Evolutionary conservation across 1,140 invertebrate genomes (phyloP), one percentile per base, ranked within the genome.

Genomic region (Ganaspis sp.): DNA sequence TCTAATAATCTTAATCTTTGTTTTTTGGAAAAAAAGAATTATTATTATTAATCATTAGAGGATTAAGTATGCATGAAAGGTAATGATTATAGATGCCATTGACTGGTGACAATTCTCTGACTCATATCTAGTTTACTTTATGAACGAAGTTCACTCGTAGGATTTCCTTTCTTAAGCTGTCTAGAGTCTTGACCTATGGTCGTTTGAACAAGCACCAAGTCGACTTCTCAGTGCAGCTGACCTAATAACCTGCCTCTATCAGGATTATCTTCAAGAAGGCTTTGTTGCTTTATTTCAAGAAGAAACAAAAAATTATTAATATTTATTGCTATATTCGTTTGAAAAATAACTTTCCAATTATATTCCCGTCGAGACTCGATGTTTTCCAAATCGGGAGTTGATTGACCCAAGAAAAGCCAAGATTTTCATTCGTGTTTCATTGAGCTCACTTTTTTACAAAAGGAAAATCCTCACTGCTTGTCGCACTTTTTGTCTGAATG

Each of bases 221-320:
- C 53, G 53, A 64, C 29, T 64, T 26, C 23, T 29, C 54, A 64
- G 54, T 26, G 54, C 29, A 15, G 21, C 58, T 64, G 58, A 64
- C 23, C 58, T 64, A 64, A 64, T 64, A 64, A 64, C 58, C 58
- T 64, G 23, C 6, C 58, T 64, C 12, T 64, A n/a, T 49, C 58
- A 64, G 58, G 58, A 29, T 64, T 64, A 64, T 34, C 58, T 64
- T 64, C 23, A 29, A 12, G 11, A 64, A 64, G 15, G 23, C 58
- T 64, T 64, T 64, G 21, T 29, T 64, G 26, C 58, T 29, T 11
- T n/a, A 26, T 34, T 49, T 17, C 1, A 17, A 40, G 12, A 40
- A 40, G 11, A 40, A 9, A 49, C n/a, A 49, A 26, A 64, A 29
- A n/a, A 26, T 23, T 29, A 12, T 64, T 64, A 29, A 29, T 64